Evolutionary conservation across 1,140 invertebrate species (phyloP), one percentile per base, ranked within the genome.

Genomic region (Euglossa dilemma): DNA sequence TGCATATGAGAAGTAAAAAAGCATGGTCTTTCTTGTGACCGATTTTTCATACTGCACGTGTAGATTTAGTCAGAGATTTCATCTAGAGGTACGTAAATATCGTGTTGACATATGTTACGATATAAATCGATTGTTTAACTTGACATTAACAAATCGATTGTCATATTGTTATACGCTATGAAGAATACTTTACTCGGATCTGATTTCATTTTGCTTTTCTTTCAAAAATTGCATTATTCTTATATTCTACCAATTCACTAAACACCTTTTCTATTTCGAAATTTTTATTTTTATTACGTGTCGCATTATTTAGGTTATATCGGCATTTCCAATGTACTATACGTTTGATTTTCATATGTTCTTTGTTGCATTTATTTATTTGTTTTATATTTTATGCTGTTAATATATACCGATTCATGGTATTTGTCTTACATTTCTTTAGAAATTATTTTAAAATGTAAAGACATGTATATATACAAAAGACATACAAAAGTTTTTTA

Each of bases 1-100:
- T 43, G 73, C 76, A 83, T 87, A 59, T 81, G 61, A 66, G 54
- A 52, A 61, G 70, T 76, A 76, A 28, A 73, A n/a, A n/a, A 11
- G 61, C 43, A 73, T 45, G 43, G 36, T 67, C 43, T 50, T n/a
- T 43, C 43, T 25, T 18, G 11, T 3, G 25, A 36, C 6, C 5
- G 64, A 14, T 23, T 36, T 18, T 73, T 11, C 16, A 20, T 43
- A 69, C n/a, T 50, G 67, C 67, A 69, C 45, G 71, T 25, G 23
- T 69, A 64, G 61, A 77, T 54, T 54, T 47, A 61, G 9, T 50
- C 28, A 45, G 50, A 43, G 23, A 45, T 45, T 20, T 56, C 63
- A 57, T 70, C 43, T n/a, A 45, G 64, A 50, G 52, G 64, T 70
- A 66, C 43, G 76, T 78, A 70, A 57, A 45, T 20, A 28, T 50